A percentile compares a stretch with the other conserved stretches of the same genome.
Evolutionary conservation across 37 sponge, comb jelly and placozoan species (phyloP).

Genomic region (Spongia lamella): DNA sequence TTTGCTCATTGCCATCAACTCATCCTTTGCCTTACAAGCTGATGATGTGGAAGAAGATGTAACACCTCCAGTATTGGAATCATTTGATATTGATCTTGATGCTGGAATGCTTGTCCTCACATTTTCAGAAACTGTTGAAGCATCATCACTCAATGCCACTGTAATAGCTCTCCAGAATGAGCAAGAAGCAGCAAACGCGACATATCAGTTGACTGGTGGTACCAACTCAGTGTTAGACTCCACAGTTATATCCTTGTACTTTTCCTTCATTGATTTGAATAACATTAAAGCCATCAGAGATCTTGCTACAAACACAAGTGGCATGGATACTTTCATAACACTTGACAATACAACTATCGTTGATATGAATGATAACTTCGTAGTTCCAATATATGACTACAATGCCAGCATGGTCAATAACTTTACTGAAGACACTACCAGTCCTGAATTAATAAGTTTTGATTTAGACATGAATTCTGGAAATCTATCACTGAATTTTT

Average conservation of each 20-base stretch:
- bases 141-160: conserved; percentile 60
- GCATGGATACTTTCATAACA: conserved; percentile 60
- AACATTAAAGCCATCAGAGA: conserved; percentile 79
- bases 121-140: conserved; percentile 86
- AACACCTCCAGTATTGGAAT: conserved; percentile 49
- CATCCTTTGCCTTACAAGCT: conserved; percentile 34
- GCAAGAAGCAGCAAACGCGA: background rate
- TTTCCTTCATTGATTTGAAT: conserved; percentile 82
- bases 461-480: conserved; percentile 73
- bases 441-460: conserved; percentile 64
- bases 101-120: conserved; percentile 56
- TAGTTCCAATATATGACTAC: conserved; percentile 42
- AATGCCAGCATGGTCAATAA: conserved; percentile 41
- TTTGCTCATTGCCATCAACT: conserved; percentile 22
- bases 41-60: conserved; percentile 32
- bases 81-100: conserved; percentile 66
- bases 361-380: conserved; percentile 80
- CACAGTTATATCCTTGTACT: conserved; percentile 50
- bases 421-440: conserved; percentile 78
- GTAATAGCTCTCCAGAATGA: conserved; percentile 65
- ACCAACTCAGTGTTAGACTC: conserved; percentile 56
- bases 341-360: conserved; percentile 53
- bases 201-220: conserved; percentile 74
- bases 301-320: conserved; percentile 56
- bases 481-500: conserved; percentile 59